Base-by-base conservation (phyloP, 2,888 invertebrate species). In the Brachyptera risi region DNA sequence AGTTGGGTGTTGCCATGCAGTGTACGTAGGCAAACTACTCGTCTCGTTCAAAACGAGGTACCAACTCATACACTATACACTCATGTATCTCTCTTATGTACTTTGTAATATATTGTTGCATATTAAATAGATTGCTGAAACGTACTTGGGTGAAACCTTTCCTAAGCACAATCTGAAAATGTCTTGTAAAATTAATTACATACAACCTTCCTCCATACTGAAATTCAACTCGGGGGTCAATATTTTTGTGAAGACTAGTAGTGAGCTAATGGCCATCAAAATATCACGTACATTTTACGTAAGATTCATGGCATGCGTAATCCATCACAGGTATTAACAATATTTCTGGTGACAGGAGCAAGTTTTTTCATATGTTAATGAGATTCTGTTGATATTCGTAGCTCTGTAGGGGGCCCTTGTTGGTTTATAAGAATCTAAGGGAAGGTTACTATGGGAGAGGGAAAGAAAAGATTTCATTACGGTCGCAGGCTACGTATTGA, bases 351-450 rank as follows among this genome's bases (percentile, higher is more conserved):
- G 61, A 61, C 58, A 58, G 60, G 56, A 57, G 50, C 51, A 56
- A 44, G 49, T 60, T 61, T 61, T 61, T 61, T 61, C 49, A 61
- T 61, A 61, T 61, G 61, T 57, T 58, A 61, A 61, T 61, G 58
- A 61, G 61, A 58, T 61, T 61, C 47, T 50, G 57, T 57, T 47
- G 61, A 50, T 58, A 61, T 61, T 61, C 54, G 19, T 9, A 19
- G 35, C 54, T 21, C 35, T 21, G 2, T 19, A 54, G 54, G 54
- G 54, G 54, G 54, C 54, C 37, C 19, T 13, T 54, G 54, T 17
- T 54, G 54, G 54, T 37, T 54, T 15, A 37, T 13, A 54, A 54
- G 35, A 54, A n/a, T n/a, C n/a, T n/a, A n/a, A n/a, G n/a, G n/a
- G n/a, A 54, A 24, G 24, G 11, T 31, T 7, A 5, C 5, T 35